phyloP scores from a whole-genome alignment of 1,140 invertebrate species.

The Camponotus floridanus region DNA sequence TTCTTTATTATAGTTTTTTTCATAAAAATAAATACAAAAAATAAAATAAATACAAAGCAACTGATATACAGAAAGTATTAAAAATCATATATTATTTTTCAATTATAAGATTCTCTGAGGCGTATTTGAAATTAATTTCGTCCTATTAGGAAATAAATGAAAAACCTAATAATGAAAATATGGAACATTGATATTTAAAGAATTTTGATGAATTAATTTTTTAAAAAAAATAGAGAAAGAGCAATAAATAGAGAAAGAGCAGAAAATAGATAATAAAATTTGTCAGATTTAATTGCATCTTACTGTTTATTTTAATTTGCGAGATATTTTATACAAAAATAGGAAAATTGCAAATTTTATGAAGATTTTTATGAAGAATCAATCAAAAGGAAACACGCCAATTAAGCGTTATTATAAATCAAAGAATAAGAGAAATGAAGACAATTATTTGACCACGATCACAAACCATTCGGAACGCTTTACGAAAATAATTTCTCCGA shows the following conservation, averaged over 20 bases:
- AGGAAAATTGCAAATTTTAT: neutral
- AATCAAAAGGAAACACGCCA: neutral
- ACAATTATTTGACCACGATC: neutral
- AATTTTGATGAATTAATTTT: neutral
- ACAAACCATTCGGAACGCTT: neutral
- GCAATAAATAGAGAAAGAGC: neutral
- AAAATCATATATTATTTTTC: no score
- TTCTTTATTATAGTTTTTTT: neutral
- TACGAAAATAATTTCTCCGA: constrained; percentile 35
- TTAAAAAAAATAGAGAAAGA: neutral
- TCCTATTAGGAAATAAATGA: neutral
- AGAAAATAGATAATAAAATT: neutral
- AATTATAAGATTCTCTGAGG: no score
- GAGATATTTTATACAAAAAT: neutral
- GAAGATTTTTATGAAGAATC: neutral
- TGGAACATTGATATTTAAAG: neutral
- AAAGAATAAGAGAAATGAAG: neutral
- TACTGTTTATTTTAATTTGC: neutral
- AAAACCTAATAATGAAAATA: neutral
- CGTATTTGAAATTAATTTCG: no score
- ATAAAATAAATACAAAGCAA: neutral
- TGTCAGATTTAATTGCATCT: neutral
- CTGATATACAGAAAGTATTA: no score
- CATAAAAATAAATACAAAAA: no score
- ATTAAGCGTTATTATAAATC: neutral